Evolutionary conservation across 2,113 vertebrate genomes (phyloP).

Genomic region (Poicephalus gulielmi): DNA sequence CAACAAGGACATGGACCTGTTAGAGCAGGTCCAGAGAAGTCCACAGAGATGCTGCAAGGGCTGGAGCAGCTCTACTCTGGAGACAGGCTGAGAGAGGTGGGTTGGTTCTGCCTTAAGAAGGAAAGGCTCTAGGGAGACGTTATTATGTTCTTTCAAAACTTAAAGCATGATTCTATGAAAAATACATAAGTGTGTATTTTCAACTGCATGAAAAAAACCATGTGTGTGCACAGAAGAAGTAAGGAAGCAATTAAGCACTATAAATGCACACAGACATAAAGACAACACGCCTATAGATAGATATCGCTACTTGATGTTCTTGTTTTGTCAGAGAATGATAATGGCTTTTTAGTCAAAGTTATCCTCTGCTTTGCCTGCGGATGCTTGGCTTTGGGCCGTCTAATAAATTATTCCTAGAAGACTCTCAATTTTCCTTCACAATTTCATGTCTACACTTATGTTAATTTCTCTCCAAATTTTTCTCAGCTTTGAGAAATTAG

Average conservation of each 20-base stretch:
- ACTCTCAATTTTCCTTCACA: conserved; percentile 39
- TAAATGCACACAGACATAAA: background rate
- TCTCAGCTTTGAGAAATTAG: conserved; percentile 47
- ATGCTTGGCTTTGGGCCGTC: conserved; percentile 34
- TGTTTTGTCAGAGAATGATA: background rate
- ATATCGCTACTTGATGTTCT: background rate
- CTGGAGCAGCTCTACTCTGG: background rate
- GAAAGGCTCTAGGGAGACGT: accelerated
- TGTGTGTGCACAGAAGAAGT: background rate
- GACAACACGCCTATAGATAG: background rate
- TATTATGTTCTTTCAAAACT: background rate
- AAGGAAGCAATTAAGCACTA: background rate
- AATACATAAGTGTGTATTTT: background rate
- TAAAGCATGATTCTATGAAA: background rate
- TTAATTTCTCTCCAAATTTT: conserved; percentile 28
- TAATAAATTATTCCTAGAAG: conserved; percentile 45
- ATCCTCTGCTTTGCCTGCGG: background rate
- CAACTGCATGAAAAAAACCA: background rate
- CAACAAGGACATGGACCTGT: background rate
- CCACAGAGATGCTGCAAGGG: background rate
- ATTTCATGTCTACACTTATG: conserved; percentile 33
- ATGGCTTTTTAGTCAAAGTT: conserved; percentile 9
- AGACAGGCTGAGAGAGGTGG: background rate
- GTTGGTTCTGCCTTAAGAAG: background rate
- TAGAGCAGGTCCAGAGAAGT: accelerated